Evolutionary conservation across 2,888 invertebrate species (phyloP).

Genomic region (Podabrus alpinus): DNA sequence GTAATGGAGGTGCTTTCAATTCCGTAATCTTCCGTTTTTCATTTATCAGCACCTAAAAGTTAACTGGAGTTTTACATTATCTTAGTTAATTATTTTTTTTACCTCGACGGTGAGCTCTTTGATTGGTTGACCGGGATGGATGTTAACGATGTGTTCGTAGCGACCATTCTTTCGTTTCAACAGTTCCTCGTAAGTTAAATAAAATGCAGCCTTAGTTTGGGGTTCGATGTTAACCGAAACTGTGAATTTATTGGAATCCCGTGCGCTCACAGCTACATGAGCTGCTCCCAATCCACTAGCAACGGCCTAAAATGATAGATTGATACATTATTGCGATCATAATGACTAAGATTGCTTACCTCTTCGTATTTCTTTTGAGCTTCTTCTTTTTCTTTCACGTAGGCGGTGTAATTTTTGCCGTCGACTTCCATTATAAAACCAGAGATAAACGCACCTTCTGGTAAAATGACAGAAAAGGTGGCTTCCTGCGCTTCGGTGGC

Average conservation of each 20-base stretch:
- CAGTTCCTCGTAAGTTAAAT: conserved; percentile 74
- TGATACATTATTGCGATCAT: not conserved
- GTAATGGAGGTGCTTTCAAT: conserved; percentile 66
- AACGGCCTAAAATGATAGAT: conserved; percentile 58
- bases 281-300: conserved; percentile 63
- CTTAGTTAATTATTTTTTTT: conserved; percentile 14
- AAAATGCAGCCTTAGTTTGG: conserved; percentile 66
- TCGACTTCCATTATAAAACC: conserved; percentile 47
- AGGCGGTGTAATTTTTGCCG: conserved; percentile 66
- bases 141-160: conserved; percentile 71
- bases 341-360: conserved; percentile 36
- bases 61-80: not conserved
- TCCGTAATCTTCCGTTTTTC: conserved; percentile 66
- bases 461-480: conserved; percentile 61
- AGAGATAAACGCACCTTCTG: not conserved
- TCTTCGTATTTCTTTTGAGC: conserved; percentile 59
- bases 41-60: conserved; percentile 60
- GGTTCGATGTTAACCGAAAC: conserved; percentile 71
- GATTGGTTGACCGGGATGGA: conserved; percentile 71
- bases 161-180: conserved; percentile 65
- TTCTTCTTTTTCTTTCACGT: conserved; percentile 67
- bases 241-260: conserved; percentile 72
- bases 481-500: conserved; percentile 64
- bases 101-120: conserved; percentile 64
- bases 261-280: conserved; percentile 65